A percentile compares a stretch with the other conserved stretches of the same genome.
Evolutionary conservation across 2,113 vertebrate genomes (phyloP).

Genomic region (Coreoperca whiteheadi): DNA sequence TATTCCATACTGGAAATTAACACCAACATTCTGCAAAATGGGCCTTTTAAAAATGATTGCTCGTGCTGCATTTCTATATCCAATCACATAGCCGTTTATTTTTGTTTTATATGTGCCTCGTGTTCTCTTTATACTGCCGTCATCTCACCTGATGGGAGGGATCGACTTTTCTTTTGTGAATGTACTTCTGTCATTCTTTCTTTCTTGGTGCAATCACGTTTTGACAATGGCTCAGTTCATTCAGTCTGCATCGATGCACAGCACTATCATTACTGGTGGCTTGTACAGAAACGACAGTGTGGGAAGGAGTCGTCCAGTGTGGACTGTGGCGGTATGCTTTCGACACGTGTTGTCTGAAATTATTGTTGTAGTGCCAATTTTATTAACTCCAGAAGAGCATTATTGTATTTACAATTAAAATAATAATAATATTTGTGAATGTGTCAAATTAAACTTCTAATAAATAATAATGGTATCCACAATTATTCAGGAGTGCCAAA

Average conservation of each 20-base stretch:
- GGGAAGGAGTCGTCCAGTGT: conserved; percentile 2
- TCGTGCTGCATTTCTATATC: conserved; percentile 4
- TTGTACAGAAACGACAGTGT: conserved; percentile 8
- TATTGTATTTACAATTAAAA: too few species aligned
- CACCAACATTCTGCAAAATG: conserved; percentile 27
- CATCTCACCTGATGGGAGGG: conserved; percentile 9
- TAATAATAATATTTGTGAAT: too few species aligned
- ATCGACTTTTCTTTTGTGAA: conserved; percentile 9
- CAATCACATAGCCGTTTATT: conserved; percentile 32
- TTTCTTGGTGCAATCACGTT: conserved; percentile 54
- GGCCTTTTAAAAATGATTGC: conserved; percentile 12
- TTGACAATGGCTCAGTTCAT: conserved; percentile 56
- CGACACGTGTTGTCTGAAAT: not conserved
- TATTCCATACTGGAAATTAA: conserved; percentile 63
- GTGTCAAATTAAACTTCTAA: conserved; percentile 26
- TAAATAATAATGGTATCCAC: not conserved
- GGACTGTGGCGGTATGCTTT: not conserved
- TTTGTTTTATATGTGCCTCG: conserved; percentile 49
- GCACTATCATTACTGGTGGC: conserved; percentile 26
- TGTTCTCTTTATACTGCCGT: conserved; percentile 37
- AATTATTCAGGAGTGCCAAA: conserved; percentile 38
- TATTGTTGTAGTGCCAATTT: not conserved
- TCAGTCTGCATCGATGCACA: conserved; percentile 52
- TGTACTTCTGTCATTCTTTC: not conserved
- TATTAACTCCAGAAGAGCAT: not conserved